Evolutionary conservation across 2,797 vertebrate species (phyloP).

Genomic region (Epinephelus malabaricus): DNA sequence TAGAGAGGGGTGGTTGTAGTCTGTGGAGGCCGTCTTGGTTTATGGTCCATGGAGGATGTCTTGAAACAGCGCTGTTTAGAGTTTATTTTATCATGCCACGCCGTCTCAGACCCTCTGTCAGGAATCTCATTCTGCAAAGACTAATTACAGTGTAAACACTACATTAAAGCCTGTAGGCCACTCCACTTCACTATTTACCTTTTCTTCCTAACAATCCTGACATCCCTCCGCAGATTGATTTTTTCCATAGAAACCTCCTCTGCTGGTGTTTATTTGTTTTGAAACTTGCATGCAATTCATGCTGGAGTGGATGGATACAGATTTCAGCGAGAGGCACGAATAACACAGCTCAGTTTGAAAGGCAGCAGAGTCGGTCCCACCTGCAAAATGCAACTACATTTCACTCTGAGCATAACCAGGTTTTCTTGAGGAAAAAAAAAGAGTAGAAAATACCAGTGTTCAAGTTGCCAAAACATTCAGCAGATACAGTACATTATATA

Average conservation of each 20-base stretch:
- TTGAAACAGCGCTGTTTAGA: slow-evolving; percentile 86
- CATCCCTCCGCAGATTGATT: slow-evolving; percentile 81
- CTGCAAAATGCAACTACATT: slow-evolving; percentile 50
- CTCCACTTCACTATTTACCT: slow-evolving; percentile 84
- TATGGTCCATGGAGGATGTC: slow-evolving; percentile 86
- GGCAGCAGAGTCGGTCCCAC: slow-evolving; percentile 51
- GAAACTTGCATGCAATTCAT: slow-evolving; percentile 70
- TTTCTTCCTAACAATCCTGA: slow-evolving; percentile 84
- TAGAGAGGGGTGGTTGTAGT: slow-evolving; percentile 81
- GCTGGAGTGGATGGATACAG: slow-evolving; percentile 66
- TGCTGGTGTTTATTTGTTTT: slow-evolving; percentile 82
- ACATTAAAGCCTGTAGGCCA: slow-evolving; percentile 81
- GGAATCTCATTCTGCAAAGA: slow-evolving; percentile 87
- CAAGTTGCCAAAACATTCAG: slow-evolving; percentile 44
- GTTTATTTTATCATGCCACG: slow-evolving; percentile 85
- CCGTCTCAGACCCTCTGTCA: slow-evolving; percentile 83
- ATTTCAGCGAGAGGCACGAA: slow-evolving; percentile 51
- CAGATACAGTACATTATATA: slow-evolving; percentile 49
- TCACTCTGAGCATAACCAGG: slow-evolving; percentile 58
- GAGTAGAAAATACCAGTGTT: slow-evolving; percentile 28
- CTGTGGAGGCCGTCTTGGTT: slow-evolving; percentile 80
- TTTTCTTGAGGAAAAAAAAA: slow-evolving; percentile 27
- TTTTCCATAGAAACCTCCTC: slow-evolving; percentile 74
- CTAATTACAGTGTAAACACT: slow-evolving; percentile 88
- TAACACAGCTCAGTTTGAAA: slow-evolving; percentile 46